These are phyloP conservation scores for Netelia virgata DNA, from an alignment of 2,888 invertebrate species.

Conservation along the genomic window DNA sequence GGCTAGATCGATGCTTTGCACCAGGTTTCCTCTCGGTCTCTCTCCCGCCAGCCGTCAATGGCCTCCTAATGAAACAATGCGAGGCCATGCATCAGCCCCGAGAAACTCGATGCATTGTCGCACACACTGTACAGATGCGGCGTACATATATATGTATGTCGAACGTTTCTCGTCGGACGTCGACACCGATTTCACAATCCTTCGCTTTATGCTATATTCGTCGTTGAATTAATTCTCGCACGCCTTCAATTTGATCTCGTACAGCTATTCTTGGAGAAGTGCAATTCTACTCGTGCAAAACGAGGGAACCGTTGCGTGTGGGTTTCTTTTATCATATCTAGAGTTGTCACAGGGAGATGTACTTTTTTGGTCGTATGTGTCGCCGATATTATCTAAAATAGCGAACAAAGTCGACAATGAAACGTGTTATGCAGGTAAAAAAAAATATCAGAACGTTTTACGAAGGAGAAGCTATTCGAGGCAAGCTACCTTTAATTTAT, in stretches of 20 bases:
- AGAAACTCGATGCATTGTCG: slow-evolving; percentile 59
- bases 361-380: not conserved
- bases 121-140: slow-evolving; percentile 22
- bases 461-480: no score
- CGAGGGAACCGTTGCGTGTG: no score
- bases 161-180: slow-evolving; percentile 39
- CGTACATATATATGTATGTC: slow-evolving; percentile 18
- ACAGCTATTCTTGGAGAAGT: not conserved
- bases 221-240: slow-evolving; percentile 16
- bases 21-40: slow-evolving; percentile 47
- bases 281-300: not conserved
- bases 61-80: slow-evolving; percentile 75
- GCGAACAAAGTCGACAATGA: no score
- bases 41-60: slow-evolving; percentile 69
- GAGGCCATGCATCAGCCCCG: slow-evolving; percentile 60
- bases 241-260: not conserved
- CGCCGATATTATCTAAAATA: not conserved
- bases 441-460: no score
- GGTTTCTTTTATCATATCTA: no score
- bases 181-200: slow-evolving; percentile 56
- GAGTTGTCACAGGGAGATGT: no score
- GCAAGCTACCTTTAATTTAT: no score
- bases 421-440: no score
- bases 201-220: slow-evolving; percentile 29
- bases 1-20: slow-evolving; percentile 47